Evolutionary conservation across 2,113 vertebrate genomes (phyloP).

Genomic region (Maccullochella peelii): DNA sequence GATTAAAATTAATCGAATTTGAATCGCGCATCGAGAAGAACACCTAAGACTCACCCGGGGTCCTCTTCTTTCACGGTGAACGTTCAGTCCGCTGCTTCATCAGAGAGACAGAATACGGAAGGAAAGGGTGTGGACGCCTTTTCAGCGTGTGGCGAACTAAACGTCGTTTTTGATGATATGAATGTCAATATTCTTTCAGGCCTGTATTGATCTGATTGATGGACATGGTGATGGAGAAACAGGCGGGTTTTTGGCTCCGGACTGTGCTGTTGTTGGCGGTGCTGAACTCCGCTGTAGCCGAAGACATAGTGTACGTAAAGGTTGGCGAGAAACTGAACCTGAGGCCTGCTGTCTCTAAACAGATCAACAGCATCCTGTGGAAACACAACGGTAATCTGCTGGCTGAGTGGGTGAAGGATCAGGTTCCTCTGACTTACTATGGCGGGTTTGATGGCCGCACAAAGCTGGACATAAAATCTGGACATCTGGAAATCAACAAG

Average conservation of each 20-base stretch:
- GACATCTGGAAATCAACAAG: accelerated
- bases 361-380: not conserved
- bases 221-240: not conserved
- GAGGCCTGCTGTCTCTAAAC: accelerated
- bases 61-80: too few relatives aligned
- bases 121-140: not conserved
- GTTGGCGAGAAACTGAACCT: not conserved
- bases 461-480: accelerated
- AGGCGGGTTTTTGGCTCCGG: accelerated
- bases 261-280: not conserved
- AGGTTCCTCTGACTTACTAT: accelerated
- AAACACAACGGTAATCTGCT: accelerated
- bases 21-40: not conserved
- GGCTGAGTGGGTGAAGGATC: accelerated
- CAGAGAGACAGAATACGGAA: too few relatives aligned
- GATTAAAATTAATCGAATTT: not conserved
- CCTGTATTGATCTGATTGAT: not conserved
- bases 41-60: not conserved
- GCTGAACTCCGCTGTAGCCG: not conserved
- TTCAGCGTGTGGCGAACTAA: accelerated
- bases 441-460: accelerated
- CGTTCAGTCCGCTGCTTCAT: not conserved
- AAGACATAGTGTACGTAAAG: too few relatives aligned
- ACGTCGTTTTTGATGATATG: not conserved
- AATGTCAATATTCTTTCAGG: too few relatives aligned